phyloP scores from a whole-genome alignment of 2,888 invertebrate species.

The Alentia gelatinosa region DNA sequence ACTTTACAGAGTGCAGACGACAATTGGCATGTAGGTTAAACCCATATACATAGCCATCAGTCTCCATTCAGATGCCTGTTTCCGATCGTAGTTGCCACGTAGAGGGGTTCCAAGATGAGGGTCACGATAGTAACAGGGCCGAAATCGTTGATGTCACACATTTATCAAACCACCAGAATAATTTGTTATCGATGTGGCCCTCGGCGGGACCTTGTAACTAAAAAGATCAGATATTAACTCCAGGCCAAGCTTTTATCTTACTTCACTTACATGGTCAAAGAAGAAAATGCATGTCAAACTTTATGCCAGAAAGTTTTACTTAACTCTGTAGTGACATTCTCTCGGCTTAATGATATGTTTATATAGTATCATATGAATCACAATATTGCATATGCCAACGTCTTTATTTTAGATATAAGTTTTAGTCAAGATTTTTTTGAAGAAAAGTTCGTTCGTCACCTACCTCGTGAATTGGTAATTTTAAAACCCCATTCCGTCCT shows the following conservation, averaged over 20 bases:
- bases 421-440: not conserved
- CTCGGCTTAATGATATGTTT: not conserved
- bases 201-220: not conserved
- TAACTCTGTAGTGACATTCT: not conserved
- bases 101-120: not conserved
- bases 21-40: too few relatives aligned
- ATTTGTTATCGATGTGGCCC: not conserved
- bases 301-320: not conserved
- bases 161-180: not conserved
- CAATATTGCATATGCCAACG: slow-evolving; percentile 37
- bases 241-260: not conserved
- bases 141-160: slow-evolving; percentile 16
- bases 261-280: not conserved
- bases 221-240: not conserved
- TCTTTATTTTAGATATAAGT: not conserved
- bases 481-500: not conserved
- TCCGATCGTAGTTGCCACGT: not conserved
- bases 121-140: not conserved
- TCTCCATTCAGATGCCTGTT: not conserved
- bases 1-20: too few relatives aligned
- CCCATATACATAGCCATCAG: too few relatives aligned
- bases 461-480: not conserved
- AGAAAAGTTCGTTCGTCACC: not conserved
- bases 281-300: slow-evolving; percentile 39
- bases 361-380: not conserved